Base-by-base conservation (phyloP, 2,113 vertebrate genomes). In the Istiophorus platypterus region DNA sequence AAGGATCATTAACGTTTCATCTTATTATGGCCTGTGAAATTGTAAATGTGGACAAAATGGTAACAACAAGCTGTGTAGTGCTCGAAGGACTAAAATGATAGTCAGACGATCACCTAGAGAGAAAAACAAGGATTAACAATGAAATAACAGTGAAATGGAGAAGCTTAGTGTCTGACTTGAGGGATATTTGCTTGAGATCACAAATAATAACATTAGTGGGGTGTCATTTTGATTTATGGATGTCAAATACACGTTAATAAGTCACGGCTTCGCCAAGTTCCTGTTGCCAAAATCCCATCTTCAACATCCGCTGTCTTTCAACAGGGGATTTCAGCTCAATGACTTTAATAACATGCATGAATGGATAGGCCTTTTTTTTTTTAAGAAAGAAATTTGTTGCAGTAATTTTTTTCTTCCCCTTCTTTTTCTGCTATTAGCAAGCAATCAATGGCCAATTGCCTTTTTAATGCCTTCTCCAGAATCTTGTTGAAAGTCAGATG, bases 321-420 rank as follows among this genome's bases (percentile, higher is more conserved):
- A 89, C 85, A 83, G 42, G 90, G 94, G 93, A 96, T 95, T 96
- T 95, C 93, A 95, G 93, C 94, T 95, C 94, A 96, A 93, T 93
- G 95, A 91, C 95, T 97, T 97, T 97, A 97, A 97, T 98, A 97
- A 96, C 96, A 96, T 96, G 96, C 96, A 97, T 96, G 96, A 96
- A 95, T 93, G 95, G 95, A 95, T 92, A 95, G 88, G 92, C 92
- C 9, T 96, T 96, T 95, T 81, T 84, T 72, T 76, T 78, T 73
- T 93, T 93, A 95, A 94, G 91, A 95, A 94, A 95, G 91, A 95
- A 71, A 72, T 84, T 59, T 75, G 94, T 95, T 92, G 93, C 90
- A 79, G 93, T 88, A 82, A 94, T 91, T 95, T 96, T 96, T 76
- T 27, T 24, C 24, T 45, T 27, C 18, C 66, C 51, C 63, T 65